Conservation (phyloP, 2,888 invertebrate genomes). For the Lasioglossum marginatum region DNA sequence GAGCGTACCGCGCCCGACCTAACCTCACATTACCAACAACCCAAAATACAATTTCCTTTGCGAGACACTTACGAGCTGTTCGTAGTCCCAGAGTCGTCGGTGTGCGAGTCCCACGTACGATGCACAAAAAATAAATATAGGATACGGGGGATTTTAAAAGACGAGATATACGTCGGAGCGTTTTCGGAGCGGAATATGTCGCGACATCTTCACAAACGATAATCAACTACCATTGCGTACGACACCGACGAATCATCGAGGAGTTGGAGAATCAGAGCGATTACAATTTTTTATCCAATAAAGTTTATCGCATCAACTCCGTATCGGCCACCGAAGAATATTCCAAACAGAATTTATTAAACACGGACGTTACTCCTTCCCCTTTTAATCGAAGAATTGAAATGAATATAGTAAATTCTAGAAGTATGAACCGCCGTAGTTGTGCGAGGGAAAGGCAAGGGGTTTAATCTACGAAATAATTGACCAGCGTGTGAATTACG, state of each 20-base stretch:
- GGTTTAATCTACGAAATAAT: not conserved
- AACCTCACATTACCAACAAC: not conserved
- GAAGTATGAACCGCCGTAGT: not conserved
- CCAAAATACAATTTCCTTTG: not conserved
- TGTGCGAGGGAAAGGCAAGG: not conserved
- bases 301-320: no score
- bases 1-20: not conserved
- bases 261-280: not conserved
- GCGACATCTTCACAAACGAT: not conserved
- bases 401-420: not conserved
- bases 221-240: not conserved
- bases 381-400: no score
- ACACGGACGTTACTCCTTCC: not conserved
- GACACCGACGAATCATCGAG: not conserved
- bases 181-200: not conserved
- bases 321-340: no score
- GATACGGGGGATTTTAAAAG: not conserved
- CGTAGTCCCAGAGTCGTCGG: not conserved
- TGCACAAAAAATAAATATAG: not conserved
- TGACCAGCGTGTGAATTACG: not conserved
- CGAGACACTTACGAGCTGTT: constrained; percentile 14
- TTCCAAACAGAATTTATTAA: not conserved
- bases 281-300: not conserved
- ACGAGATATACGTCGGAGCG: not conserved
- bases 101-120: constrained; percentile 15